Evolutionary conservation across 2,888 invertebrate genomes (phyloP).

Genomic region (Dysmachus trigonus): DNA sequence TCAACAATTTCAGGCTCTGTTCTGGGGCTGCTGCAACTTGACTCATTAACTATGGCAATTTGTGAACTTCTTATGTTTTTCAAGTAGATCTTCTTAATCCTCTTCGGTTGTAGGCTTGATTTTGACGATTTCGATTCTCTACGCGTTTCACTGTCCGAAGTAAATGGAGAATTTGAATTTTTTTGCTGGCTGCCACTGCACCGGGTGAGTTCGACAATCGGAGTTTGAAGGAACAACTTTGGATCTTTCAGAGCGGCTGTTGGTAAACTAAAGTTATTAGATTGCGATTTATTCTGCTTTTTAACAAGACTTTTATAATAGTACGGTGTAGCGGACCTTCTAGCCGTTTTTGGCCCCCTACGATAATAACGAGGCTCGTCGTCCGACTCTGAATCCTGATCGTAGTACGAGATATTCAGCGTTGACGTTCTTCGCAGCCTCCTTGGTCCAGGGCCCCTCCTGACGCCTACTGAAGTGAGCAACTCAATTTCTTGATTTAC

Average conservation of each 20-base stretch:
- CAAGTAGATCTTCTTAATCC: slow-evolving; percentile 14
- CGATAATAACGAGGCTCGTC: background rate
- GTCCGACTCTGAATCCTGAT: background rate
- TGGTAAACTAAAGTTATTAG: background rate
- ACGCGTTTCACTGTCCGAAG: background rate
- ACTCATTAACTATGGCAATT: slow-evolving; percentile 18
- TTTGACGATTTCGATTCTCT: background rate
- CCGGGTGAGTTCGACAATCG: background rate
- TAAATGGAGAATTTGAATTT: background rate
- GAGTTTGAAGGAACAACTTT: background rate
- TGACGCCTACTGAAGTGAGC: background rate
- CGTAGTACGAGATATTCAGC: background rate
- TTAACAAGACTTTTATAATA: background rate
- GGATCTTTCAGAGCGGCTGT: background rate
- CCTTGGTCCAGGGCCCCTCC: background rate
- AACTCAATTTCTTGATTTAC: background rate
- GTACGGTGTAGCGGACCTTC: background rate
- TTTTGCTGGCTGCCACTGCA: background rate
- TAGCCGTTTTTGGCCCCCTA: background rate
- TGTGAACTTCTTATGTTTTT: slow-evolving; percentile 12
- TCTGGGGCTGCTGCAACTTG: slow-evolving; percentile 10
- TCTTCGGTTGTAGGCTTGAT: background rate
- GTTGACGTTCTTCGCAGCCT: background rate
- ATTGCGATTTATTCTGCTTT: background rate
- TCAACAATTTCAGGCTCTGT: background rate